phyloP scores from a whole-genome alignment of 2,113 vertebrate genomes.

The Sinocyclocheilus anophthalmus region DNA sequence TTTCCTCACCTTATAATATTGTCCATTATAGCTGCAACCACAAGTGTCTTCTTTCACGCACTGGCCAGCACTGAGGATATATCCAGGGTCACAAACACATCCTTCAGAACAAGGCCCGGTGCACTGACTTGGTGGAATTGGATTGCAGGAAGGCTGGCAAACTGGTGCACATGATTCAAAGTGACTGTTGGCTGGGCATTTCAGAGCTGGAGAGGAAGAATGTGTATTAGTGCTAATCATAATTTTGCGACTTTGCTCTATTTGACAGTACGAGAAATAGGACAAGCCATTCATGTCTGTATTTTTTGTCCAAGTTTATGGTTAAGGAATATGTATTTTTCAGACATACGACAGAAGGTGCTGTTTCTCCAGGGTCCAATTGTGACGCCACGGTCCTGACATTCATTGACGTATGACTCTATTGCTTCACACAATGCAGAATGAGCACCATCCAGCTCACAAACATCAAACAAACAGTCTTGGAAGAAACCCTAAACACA shows the following conservation, averaged over 20 bases:
- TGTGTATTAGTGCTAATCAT: constrained; percentile 9
- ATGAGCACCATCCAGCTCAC: constrained; percentile 71
- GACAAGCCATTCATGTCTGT: background rate
- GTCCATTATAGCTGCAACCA: constrained; percentile 70
- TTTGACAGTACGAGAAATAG: background rate
- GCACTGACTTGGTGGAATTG: constrained; percentile 62
- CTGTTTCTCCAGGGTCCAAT: constrained; percentile 76
- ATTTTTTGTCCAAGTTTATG: background rate
- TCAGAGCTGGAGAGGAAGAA: constrained; percentile 61
- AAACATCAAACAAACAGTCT: constrained; percentile 77
- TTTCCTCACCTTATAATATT: constrained; percentile 73
- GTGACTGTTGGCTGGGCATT: constrained; percentile 74
- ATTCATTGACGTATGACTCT: constrained; percentile 76
- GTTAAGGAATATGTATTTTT: background rate
- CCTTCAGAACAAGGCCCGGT: constrained; percentile 69
- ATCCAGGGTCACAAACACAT: constrained; percentile 76
- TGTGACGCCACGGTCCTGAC: constrained; percentile 77
- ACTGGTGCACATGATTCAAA: constrained; percentile 68
- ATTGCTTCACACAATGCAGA: constrained; percentile 76
- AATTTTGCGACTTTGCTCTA: background rate
- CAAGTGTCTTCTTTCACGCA: constrained; percentile 70
- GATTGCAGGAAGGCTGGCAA: constrained; percentile 69
- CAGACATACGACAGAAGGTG: constrained; percentile 74
- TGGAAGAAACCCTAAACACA: constrained; percentile 70
- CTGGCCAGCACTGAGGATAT: constrained; percentile 72